A percentile compares a stretch with the other conserved stretches of the same genome.
Conservation (phyloP, 2,888 invertebrate genomes). For the Gastrophysa polygoni region DNA sequence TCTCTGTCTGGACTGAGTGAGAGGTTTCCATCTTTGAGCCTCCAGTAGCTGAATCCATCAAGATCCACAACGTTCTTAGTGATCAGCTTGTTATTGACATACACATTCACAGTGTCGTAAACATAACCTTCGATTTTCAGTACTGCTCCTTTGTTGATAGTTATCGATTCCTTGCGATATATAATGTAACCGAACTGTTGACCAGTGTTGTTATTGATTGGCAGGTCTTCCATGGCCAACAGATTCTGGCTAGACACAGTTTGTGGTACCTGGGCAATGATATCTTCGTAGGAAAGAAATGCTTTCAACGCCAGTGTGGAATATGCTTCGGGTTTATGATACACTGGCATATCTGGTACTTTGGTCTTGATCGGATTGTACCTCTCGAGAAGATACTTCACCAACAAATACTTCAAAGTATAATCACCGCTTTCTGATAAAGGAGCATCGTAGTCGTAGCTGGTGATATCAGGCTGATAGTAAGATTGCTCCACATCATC, state of each 20-base stretch:
- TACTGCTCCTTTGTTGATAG: conserved; percentile 42
- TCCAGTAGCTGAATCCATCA: conserved; percentile 58
- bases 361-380: conserved; percentile 46
- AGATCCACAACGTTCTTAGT: conserved; percentile 44
- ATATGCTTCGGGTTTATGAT: conserved; percentile 49
- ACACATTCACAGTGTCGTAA: conserved; percentile 60
- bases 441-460: conserved; percentile 86
- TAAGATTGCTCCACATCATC: not conserved
- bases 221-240: conserved; percentile 50
- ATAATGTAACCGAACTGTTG: conserved; percentile 64
- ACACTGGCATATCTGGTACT: conserved; percentile 47
- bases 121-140: conserved; percentile 54
- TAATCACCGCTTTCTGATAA: conserved; percentile 87
- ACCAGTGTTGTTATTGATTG: conserved; percentile 56
- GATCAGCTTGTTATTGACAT: conserved; percentile 56
- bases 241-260: conserved; percentile 5
- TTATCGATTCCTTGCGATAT: conserved; percentile 55
- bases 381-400: conserved; percentile 62
- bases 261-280: conserved; percentile 9
- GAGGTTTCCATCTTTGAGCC: conserved; percentile 46
- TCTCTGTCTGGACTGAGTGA: conserved; percentile 38
- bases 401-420: conserved; percentile 72
- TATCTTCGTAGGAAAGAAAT: conserved; percentile 32
- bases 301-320: conserved; percentile 20
- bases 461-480: conserved; percentile 52